Evolutionary conservation across 2,797 vertebrate species (phyloP).

Genomic region (Pelochelys cantorii): DNA sequence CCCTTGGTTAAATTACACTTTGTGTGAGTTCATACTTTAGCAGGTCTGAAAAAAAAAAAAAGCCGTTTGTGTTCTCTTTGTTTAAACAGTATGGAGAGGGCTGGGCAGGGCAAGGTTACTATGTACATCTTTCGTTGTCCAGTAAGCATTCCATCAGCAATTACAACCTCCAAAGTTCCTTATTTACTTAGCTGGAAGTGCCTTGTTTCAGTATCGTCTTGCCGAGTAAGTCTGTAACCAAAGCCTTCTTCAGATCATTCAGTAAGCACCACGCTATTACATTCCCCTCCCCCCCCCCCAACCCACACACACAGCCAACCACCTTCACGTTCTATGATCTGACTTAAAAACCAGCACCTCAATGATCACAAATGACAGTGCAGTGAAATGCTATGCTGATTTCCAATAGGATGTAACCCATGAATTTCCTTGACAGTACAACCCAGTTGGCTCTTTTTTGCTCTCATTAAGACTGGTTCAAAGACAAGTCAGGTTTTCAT

Average conservation of each 20-base stretch:
- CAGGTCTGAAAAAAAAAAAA: no score
- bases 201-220: neutral
- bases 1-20: neutral
- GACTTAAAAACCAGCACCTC: neutral
- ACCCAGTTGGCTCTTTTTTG: neutral
- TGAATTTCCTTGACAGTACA: neutral
- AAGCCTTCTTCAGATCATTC: neutral
- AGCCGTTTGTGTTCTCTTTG: neutral
- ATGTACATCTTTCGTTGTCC: neutral
- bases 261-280: rapidly evolving
- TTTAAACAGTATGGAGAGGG: neutral
- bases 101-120: neutral
- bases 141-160: neutral
- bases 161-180: neutral
- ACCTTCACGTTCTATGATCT: neutral
- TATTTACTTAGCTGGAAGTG: neutral
- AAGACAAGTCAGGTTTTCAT: neutral
- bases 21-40: neutral
- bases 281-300: neutral
- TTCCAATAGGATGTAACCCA: neutral
- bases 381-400: neutral
- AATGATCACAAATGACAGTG: neutral
- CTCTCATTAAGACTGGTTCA: neutral
- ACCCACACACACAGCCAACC: neutral
- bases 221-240: neutral